Evolutionary conservation across 2,888 invertebrate species (phyloP).

Genomic region (Aquatica leii): DNA sequence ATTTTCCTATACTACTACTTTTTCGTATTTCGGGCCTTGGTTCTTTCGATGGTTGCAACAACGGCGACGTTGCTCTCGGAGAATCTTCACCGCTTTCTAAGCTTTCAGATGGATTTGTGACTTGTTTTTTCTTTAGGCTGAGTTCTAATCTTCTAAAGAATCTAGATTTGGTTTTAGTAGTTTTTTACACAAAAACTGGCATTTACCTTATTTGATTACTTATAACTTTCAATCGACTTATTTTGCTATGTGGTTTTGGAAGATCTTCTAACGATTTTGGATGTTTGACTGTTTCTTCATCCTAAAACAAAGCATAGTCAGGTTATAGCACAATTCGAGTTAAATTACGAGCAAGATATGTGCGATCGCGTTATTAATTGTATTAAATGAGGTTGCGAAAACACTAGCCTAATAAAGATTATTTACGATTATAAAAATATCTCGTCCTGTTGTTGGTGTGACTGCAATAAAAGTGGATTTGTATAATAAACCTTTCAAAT

Average conservation of each 20-base stretch:
- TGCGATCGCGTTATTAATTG: too few species aligned
- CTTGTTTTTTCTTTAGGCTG: constrained; percentile 74
- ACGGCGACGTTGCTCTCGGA: constrained; percentile 71
- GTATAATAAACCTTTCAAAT: background rate
- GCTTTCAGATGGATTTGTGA: constrained; percentile 62
- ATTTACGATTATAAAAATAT: constrained; percentile 6
- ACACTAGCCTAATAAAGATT: background rate
- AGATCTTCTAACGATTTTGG: constrained; percentile 69
- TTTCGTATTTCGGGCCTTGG: constrained; percentile 57
- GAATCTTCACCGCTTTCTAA: constrained; percentile 66
- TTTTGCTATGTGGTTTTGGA: constrained; percentile 66
- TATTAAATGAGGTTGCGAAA: too few species aligned
- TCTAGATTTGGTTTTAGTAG: constrained; percentile 57
- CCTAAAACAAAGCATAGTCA: constrained; percentile 45
- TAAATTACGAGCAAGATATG: too few species aligned
- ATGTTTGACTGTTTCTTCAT: constrained; percentile 64
- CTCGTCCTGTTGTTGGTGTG: background rate
- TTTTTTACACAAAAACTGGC: background rate
- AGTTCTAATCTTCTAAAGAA: constrained; percentile 76
- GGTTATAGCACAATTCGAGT: too few species aligned
- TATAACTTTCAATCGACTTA: constrained; percentile 74
- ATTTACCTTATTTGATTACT: constrained; percentile 79
- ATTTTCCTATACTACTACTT: constrained; percentile 58
- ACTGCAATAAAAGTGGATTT: constrained; percentile 1
- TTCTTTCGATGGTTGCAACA: constrained; percentile 61